A percentile compares a stretch with the other conserved stretches of the same genome.
Evolutionary conservation across 2,113 vertebrate species (phyloP).

Genomic region (Calyptomena viridis): DNA sequence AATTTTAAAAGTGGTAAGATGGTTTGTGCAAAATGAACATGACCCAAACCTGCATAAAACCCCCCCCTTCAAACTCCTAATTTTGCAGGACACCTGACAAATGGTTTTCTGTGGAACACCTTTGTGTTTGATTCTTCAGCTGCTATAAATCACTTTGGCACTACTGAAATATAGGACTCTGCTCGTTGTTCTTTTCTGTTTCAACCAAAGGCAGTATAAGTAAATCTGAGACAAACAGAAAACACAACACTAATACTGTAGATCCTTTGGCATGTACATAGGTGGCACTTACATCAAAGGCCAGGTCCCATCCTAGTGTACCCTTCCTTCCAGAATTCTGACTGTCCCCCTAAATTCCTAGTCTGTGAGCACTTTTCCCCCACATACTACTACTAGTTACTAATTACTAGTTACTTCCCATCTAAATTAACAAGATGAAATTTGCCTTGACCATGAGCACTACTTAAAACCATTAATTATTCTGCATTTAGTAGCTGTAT

Average conservation of each 20-base stretch:
- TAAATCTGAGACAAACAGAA: neutral
- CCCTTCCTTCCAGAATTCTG: neutral
- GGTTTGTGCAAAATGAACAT: neutral
- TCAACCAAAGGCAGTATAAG: neutral
- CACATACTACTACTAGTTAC: neutral
- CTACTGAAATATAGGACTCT: neutral
- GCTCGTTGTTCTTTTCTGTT: neutral
- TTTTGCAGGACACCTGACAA: neutral
- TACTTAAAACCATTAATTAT: neutral
- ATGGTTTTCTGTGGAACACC: neutral
- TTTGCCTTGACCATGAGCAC: accelerated
- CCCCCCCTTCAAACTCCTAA: neutral
- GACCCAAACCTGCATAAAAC: neutral
- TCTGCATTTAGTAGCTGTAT: neutral
- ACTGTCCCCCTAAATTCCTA: neutral
- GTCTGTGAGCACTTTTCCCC: neutral
- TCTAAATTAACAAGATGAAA: neutral
- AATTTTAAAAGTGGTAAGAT: neutral
- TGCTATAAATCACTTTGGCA: neutral
- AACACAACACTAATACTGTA: neutral
- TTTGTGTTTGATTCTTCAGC: neutral
- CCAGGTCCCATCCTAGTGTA: neutral
- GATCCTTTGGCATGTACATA: neutral
- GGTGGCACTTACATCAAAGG: neutral
- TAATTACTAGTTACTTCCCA: neutral